These are phyloP conservation scores for Bradypodion ventrale DNA, from an alignment of 2,797 vertebrate species.

Conservation along the genomic window DNA sequence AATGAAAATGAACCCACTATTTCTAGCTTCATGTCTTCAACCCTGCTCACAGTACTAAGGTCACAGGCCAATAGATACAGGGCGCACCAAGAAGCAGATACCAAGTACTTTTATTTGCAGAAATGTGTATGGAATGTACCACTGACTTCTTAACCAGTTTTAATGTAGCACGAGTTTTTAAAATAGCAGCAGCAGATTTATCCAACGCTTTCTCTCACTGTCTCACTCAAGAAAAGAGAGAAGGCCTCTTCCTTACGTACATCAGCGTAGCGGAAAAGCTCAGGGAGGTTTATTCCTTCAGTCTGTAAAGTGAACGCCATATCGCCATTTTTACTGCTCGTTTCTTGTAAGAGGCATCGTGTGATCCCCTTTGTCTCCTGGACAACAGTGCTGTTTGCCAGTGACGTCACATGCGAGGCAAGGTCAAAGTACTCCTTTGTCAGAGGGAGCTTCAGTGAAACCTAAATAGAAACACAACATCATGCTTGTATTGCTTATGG, in stretches of 20 bases:
- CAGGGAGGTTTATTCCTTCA: conserved; percentile 93
- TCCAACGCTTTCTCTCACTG: not conserved
- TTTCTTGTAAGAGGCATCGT: conserved; percentile 87
- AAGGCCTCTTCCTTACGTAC: conserved; percentile 67
- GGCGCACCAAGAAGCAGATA: not conserved
- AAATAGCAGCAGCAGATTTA: not conserved
- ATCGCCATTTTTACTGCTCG: conserved; percentile 72
- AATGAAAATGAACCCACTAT: not conserved
- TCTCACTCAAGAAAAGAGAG: not conserved
- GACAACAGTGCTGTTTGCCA: conserved; percentile 83
- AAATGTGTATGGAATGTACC: not conserved
- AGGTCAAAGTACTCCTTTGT: conserved; percentile 90
- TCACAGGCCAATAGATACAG: not conserved
- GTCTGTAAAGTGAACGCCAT: conserved; percentile 85
- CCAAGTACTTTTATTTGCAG: not conserved
- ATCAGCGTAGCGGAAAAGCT: conserved; percentile 87
- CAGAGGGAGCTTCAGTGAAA: conserved; percentile 84
- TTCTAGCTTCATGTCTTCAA: not conserved
- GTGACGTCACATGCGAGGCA: conserved; percentile 80
- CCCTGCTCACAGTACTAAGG: not conserved
- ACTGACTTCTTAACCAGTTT: not conserved
- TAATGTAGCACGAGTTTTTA: not conserved
- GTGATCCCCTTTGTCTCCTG: conserved; percentile 89
- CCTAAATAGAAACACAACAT: conserved; percentile 69
- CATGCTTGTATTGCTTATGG: not conserved